A percentile compares a stretch with the other conserved stretches of the same genome.
These are phyloP conservation scores for Buathra laborator DNA, from an alignment of 2,888 invertebrate species.

Conservation along the genomic window DNA sequence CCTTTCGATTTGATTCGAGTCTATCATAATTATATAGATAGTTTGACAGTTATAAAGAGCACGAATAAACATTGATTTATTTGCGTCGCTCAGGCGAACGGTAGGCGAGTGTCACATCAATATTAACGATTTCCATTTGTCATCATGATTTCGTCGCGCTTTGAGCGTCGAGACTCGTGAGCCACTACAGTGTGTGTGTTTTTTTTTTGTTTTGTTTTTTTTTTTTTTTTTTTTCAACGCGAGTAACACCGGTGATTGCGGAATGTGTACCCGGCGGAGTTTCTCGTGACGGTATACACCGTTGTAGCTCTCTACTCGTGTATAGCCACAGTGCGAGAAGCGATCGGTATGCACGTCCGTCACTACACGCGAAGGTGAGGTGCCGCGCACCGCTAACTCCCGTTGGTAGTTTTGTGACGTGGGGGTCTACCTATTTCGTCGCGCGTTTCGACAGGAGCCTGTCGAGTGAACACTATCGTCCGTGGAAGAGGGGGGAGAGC, in stretches of 20 bases:
- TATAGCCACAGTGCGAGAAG: slow-evolving; percentile 49
- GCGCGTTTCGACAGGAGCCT: slow-evolving; percentile 63
- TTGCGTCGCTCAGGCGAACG: slow-evolving; percentile 53
- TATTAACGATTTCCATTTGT: slow-evolving; percentile 72
- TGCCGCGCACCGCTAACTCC: slow-evolving; percentile 36
- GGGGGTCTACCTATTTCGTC: slow-evolving; percentile 56
- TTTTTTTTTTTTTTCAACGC: slow-evolving; percentile 54
- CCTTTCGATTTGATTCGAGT: slow-evolving; percentile 21
- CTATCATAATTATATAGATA: slow-evolving; percentile 61
- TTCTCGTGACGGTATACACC: slow-evolving; percentile 43
- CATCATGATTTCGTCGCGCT: slow-evolving; percentile 64
- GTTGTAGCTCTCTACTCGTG: slow-evolving; percentile 57
- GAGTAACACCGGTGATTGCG: slow-evolving; percentile 65
- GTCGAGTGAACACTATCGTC: slow-evolving; percentile 62
- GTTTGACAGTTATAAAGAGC: slow-evolving; percentile 59
- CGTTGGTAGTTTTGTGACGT: slow-evolving; percentile 47
- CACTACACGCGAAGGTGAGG: slow-evolving; percentile 37
- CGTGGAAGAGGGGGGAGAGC: background rate
- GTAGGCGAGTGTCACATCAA: slow-evolving; percentile 62
- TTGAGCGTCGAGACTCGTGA: slow-evolving; percentile 10
- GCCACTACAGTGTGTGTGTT: background rate
- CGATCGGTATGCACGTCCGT: slow-evolving; percentile 68
- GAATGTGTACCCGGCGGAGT: slow-evolving; percentile 60
- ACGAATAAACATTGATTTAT: slow-evolving; percentile 71
- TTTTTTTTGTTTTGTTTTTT: slow-evolving; percentile 30